Evolutionary conservation across 2,113 vertebrate species (phyloP).

Genomic region (Recurvirostra avosetta): DNA sequence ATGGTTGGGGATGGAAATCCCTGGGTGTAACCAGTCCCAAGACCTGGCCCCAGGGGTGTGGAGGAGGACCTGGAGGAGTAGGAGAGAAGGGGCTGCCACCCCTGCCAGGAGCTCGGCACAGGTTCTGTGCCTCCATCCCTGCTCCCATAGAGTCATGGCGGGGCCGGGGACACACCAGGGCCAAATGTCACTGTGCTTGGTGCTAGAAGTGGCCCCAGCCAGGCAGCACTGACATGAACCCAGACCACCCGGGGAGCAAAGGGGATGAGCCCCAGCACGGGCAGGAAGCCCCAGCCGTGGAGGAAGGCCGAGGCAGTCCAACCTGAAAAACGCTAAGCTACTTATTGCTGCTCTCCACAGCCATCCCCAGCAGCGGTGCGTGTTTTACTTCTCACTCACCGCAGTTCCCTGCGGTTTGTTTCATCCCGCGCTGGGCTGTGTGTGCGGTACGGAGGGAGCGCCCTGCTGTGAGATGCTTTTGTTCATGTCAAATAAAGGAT

Average conservation of each 20-base stretch:
- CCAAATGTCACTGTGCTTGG: rapidly evolving
- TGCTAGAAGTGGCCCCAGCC: rapidly evolving
- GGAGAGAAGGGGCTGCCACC: background rate
- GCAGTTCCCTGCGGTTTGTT: background rate
- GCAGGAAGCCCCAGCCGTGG: background rate
- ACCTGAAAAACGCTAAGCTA: rapidly evolving
- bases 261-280: background rate
- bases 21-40: background rate
- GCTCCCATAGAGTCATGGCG: rapidly evolving
- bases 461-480: background rate
- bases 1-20: background rate
- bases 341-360: background rate
- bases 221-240: rapidly evolving
- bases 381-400: background rate
- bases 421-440: rapidly evolving
- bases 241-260: too few species aligned
- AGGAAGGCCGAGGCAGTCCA: background rate
- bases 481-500: background rate
- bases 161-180: background rate
- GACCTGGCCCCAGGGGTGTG: background rate
- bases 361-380: background rate
- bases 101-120: rapidly evolving
- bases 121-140: background rate
- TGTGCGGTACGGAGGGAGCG: rapidly evolving
- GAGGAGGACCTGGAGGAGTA: background rate